Percentiles rank a stretch among this genome's conserved stretches.
Conservation (phyloP, 1,140 invertebrate species). For the Drosophila erecta region DNA sequence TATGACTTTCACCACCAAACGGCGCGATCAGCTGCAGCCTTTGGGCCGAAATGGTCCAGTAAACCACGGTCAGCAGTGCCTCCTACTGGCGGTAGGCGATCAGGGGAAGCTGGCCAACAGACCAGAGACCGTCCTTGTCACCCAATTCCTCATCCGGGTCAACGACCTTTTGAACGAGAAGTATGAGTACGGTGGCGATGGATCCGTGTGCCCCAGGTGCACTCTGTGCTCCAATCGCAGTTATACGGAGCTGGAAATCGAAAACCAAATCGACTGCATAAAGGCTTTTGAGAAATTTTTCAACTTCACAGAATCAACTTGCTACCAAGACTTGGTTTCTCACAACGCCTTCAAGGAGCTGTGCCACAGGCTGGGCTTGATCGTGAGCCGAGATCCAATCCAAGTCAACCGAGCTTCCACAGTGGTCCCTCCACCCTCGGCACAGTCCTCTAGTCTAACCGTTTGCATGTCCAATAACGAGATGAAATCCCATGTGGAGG, state of each 20-base stretch:
- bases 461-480: background rate
- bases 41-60: background rate
- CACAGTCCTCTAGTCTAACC: background rate
- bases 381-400: slow-evolving; percentile 10
- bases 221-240: slow-evolving; percentile 24
- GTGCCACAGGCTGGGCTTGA: slow-evolving; percentile 53
- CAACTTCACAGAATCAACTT: slow-evolving; percentile 26
- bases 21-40: slow-evolving; percentile 3
- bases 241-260: slow-evolving; percentile 64
- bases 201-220: slow-evolving; percentile 31
- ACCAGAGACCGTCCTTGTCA: slow-evolving; percentile 28
- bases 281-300: slow-evolving; percentile 54
- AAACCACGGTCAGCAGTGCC: slow-evolving; percentile 7
- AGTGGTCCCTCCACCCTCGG: background rate
- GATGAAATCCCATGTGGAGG: slow-evolving; percentile 2
- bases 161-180: slow-evolving; percentile 31
- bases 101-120: slow-evolving; percentile 12
- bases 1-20: slow-evolving; percentile 45
- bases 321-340: slow-evolving; percentile 25
- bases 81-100: slow-evolving; percentile 25
- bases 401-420: background rate
- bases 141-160: slow-evolving; percentile 54
- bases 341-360: slow-evolving; percentile 62
- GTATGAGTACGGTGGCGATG: slow-evolving; percentile 18
- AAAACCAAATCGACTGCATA: slow-evolving; percentile 63